Conservation (phyloP, 2,888 invertebrate species). For the Tanytarsus gracilentus region DNA sequence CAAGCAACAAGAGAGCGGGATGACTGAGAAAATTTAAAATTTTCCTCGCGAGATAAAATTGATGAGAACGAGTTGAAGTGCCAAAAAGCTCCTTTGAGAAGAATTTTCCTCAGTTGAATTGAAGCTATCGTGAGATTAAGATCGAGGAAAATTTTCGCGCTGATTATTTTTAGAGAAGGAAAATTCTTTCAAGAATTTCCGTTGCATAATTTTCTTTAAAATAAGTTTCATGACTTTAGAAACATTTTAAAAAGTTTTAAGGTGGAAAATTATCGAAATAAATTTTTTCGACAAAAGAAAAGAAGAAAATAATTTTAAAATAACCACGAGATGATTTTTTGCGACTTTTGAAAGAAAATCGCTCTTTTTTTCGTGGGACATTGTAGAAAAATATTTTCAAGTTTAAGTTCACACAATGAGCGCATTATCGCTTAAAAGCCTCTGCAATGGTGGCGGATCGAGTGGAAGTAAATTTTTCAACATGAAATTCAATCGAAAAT, state of each 20-base stretch:
- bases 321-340: constrained; percentile 16
- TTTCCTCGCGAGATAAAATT: background rate
- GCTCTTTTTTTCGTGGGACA: too few species aligned
- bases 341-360: constrained; percentile 3
- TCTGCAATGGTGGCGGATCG: constrained; percentile 31
- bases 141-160: background rate
- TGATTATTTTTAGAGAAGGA: background rate
- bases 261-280: background rate
- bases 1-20: too few species aligned
- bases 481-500: constrained; percentile 37
- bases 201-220: background rate
- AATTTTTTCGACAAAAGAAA: background rate
- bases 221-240: background rate
- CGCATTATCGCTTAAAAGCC: constrained; percentile 32
- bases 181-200: background rate
- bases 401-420: constrained; percentile 30
- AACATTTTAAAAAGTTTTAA: background rate
- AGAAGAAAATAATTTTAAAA: constrained; percentile 15
- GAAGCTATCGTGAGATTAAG: constrained; percentile 9
- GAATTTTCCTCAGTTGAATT: constrained; percentile 21
- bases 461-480: constrained; percentile 30
- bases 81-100: constrained; percentile 18
- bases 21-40: background rate
- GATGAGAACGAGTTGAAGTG: background rate
- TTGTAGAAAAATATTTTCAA: too few species aligned